A percentile compares a stretch with the other conserved stretches of the same genome.
phyloP scores from a whole-genome alignment of 2,797 vertebrate genomes.

The Petrocephalus sullivani region DNA sequence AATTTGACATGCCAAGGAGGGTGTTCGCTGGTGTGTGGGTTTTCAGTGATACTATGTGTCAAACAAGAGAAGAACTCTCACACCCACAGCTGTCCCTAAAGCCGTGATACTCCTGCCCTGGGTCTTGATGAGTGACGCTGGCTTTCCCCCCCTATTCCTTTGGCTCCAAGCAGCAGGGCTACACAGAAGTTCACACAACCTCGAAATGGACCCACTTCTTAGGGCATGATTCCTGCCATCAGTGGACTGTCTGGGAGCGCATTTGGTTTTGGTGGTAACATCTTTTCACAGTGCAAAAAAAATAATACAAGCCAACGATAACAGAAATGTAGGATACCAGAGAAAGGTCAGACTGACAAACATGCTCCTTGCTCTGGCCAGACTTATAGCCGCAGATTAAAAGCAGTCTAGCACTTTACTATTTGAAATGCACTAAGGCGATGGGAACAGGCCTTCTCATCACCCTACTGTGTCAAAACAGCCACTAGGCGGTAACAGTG shows the following conservation, averaged over 20 bases:
- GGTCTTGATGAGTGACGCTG: background rate
- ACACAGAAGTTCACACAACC: background rate
- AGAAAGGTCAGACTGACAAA: constrained; percentile 1
- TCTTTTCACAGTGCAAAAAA: background rate
- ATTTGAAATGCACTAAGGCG: constrained; percentile 29
- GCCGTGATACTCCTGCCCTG: background rate
- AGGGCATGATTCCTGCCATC: background rate
- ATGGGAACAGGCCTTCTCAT: constrained; percentile 28
- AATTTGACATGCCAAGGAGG: background rate
- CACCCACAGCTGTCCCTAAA: background rate
- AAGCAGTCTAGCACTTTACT: background rate
- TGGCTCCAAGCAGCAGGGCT: background rate
- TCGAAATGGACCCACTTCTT: background rate
- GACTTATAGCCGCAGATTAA: background rate
- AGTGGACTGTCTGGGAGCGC: background rate
- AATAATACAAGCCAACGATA: background rate
- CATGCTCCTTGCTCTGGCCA: background rate
- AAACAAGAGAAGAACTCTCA: background rate
- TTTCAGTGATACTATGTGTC: background rate
- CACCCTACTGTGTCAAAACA: constrained; percentile 1
- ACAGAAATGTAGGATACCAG: background rate
- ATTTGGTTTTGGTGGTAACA: background rate
- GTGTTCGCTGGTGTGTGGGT: background rate
- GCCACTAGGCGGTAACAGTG: constrained; percentile 36
- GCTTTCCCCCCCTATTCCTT: background rate